These are phyloP conservation scores for Myotis brandtii DNA, from an alignment of 2,113 vertebrate genomes.

Conservation along the genomic window DNA sequence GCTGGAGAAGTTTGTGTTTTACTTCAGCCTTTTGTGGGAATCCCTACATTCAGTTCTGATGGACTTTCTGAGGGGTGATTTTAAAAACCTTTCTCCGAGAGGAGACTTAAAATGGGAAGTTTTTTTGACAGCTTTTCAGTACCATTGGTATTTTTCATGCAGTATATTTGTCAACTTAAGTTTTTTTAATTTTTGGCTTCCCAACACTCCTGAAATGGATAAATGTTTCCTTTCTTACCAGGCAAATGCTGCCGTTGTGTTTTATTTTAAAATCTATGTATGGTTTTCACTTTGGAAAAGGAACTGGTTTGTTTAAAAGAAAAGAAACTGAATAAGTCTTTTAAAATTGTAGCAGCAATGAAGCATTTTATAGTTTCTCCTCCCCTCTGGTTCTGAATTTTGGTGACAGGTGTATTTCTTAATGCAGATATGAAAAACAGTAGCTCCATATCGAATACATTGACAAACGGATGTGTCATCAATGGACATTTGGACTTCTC, in stretches of 20 bases:
- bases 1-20: not conserved
- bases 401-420: slow-evolving; percentile 91
- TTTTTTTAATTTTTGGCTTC: not conserved
- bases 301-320: slow-evolving; percentile 34
- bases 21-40: not conserved
- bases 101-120: not conserved
- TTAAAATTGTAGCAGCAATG: slow-evolving; percentile 55
- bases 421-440: slow-evolving; percentile 90
- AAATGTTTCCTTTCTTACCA: not conserved
- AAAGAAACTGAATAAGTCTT: not conserved
- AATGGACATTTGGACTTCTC: slow-evolving; percentile 87
- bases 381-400: slow-evolving; percentile 78
- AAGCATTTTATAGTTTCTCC: slow-evolving; percentile 69
- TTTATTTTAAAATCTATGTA: slow-evolving; percentile 19
- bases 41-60: not conserved
- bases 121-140: not conserved
- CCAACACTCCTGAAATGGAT: not conserved
- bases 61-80: not conserved
- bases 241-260: not conserved
- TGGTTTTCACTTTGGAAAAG: not conserved
- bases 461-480: slow-evolving; percentile 88
- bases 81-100: not conserved
- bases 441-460: slow-evolving; percentile 86
- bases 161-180: not conserved
- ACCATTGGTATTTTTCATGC: not conserved